A percentile compares a stretch with the other conserved stretches of the same genome.
Evolutionary conservation across 2,113 vertebrate species (phyloP).

Genomic region (Ibidorhyncha struthersii): DNA sequence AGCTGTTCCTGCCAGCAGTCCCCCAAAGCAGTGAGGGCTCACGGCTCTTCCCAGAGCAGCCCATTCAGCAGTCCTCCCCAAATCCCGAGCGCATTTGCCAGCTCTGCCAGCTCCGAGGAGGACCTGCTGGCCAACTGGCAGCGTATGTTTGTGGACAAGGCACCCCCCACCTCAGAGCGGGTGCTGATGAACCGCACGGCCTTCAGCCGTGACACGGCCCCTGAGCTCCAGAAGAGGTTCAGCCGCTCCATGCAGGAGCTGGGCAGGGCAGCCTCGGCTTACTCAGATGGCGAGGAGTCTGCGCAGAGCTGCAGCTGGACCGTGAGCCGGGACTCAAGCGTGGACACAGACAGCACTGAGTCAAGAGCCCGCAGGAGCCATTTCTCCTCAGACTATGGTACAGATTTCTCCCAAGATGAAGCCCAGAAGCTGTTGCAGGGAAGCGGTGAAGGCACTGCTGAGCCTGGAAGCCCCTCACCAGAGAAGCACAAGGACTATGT

Average conservation of each 20-base stretch:
- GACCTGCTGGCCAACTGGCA: conserved; percentile 95
- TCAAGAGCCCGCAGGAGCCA: conserved; percentile 69
- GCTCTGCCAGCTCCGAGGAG: conserved; percentile 91
- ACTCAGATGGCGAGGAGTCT: conserved; percentile 85
- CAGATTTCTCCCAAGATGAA: conserved; percentile 78
- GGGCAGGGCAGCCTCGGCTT: conserved; percentile 60
- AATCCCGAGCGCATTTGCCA: conserved; percentile 82
- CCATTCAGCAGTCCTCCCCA: conserved; percentile 80
- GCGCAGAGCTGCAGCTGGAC: conserved; percentile 82
- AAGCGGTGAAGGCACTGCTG: conserved; percentile 33
- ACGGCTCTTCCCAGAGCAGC: conserved; percentile 83
- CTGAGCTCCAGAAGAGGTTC: conserved; percentile 81
- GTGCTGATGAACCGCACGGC: conserved; percentile 84
- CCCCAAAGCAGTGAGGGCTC: conserved; percentile 68
- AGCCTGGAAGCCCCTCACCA: conserved; percentile 33
- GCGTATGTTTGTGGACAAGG: conserved; percentile 93
- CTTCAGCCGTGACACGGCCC: conserved; percentile 82
- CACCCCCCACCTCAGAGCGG: conserved; percentile 75
- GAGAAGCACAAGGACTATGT: conserved; percentile 71
- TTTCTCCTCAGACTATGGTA: conserved; percentile 70
- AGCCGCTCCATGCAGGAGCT: conserved; percentile 77
- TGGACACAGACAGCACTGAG: conserved; percentile 83
- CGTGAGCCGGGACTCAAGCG: conserved; percentile 82
- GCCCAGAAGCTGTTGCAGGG: conserved; percentile 75
- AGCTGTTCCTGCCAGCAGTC: conserved; percentile 75